Conservation (phyloP, 23 tunicate genomes). For the Halocynthia aurantium region DNA sequence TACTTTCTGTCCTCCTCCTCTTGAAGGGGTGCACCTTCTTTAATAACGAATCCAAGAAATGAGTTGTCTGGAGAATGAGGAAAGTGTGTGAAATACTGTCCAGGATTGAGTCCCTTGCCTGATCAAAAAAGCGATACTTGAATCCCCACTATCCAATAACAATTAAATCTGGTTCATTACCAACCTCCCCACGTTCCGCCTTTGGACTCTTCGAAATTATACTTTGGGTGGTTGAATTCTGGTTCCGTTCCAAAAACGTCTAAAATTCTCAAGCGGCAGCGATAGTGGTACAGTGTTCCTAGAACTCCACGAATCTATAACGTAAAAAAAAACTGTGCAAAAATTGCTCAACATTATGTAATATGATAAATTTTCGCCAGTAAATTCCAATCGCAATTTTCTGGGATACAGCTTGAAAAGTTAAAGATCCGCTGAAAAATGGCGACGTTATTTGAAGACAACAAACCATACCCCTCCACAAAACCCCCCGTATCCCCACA, state of each 20-base stretch:
- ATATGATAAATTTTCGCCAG: too few relatives aligned
- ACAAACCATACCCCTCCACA: too few relatives aligned
- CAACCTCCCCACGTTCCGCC: conserved; percentile 81
- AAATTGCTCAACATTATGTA: too few relatives aligned
- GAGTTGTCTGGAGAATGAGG: conserved; percentile 96
- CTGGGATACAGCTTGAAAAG: neutral
- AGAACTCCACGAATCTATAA: conserved; percentile 32
- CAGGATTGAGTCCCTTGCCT: conserved; percentile 80
- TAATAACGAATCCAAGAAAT: conserved; percentile 79
- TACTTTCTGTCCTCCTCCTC: neutral
- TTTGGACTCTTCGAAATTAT: conserved; percentile 33
- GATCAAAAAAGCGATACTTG: neutral
- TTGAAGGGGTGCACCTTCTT: neutral
- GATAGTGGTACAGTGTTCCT: conserved; percentile 71
- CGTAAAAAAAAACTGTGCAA: neutral
- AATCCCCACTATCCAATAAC: neutral
- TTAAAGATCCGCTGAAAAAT: neutral
- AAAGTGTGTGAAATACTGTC: conserved; percentile 83
- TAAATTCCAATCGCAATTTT: too few relatives aligned
- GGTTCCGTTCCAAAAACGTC: conserved; percentile 99
- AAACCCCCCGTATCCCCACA: too few relatives aligned
- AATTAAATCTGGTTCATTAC: neutral
- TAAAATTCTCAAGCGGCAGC: conserved; percentile 66
- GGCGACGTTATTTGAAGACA: too few relatives aligned
- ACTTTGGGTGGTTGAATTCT: conserved; percentile 75